phyloP scores from a whole-genome alignment of 2,888 invertebrate genomes.

The Marronus borbonicus region DNA sequence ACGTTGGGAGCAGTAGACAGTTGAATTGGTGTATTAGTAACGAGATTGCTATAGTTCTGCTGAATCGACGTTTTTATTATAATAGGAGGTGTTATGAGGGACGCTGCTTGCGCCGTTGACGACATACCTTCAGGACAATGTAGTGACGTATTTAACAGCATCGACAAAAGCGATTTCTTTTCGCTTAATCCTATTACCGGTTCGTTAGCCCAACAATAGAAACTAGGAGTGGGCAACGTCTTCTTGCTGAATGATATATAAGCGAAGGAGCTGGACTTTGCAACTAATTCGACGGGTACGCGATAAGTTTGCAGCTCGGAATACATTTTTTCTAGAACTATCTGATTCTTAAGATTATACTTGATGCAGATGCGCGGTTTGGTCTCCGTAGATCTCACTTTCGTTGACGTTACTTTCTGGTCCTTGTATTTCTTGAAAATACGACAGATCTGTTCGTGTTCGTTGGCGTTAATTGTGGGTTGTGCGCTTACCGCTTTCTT shows the following conservation, averaged over 20 bases:
- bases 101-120: too few relatives aligned
- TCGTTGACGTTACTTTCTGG: not conserved
- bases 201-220: slow-evolving; percentile 37
- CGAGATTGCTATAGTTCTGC: too few relatives aligned
- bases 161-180: not conserved
- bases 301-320: slow-evolving; percentile 28
- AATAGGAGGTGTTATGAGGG: too few relatives aligned
- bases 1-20: too few relatives aligned
- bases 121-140: too few relatives aligned
- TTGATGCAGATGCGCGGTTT: slow-evolving; percentile 27
- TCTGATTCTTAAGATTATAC: slow-evolving; percentile 42
- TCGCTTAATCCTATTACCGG: slow-evolving; percentile 8
- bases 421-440: slow-evolving; percentile 24
- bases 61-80: too few relatives aligned
- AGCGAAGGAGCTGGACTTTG: slow-evolving; percentile 28
- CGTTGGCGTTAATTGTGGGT: not conserved
- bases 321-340: slow-evolving; percentile 46
- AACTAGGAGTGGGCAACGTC: not conserved
- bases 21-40: too few relatives aligned
- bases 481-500: not conserved
- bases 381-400: slow-evolving; percentile 13
- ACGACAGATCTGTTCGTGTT: slow-evolving; percentile 1
- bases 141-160: not conserved
- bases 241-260: slow-evolving; percentile 18
- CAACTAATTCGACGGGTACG: slow-evolving; percentile 38